These are phyloP conservation scores for Drosophila vallismaia DNA, from an alignment of 2,888 invertebrate species.

Conservation along the genomic window DNA sequence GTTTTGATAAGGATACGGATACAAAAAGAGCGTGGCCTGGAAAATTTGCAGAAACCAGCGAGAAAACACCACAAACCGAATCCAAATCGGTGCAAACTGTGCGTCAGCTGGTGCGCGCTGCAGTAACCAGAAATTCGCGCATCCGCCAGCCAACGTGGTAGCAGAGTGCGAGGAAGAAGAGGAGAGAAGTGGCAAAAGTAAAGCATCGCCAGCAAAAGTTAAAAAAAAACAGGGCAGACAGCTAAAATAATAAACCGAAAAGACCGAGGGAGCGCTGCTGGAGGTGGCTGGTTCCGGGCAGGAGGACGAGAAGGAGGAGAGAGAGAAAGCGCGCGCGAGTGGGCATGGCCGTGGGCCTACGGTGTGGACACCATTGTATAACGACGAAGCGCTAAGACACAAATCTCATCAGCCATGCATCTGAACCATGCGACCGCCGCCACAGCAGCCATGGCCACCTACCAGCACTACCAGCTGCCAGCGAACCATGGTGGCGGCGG, in stretches of 20 bases:
- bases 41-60: constrained; percentile 63
- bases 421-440: constrained; percentile 81
- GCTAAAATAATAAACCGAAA: constrained; percentile 76
- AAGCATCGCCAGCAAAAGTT: constrained; percentile 24
- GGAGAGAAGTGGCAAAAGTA: constrained; percentile 50
- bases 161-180: constrained; percentile 57
- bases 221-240: constrained; percentile 66
- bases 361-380: constrained; percentile 34
- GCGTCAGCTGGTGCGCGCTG: constrained; percentile 55
- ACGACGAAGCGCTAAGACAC: constrained; percentile 49
- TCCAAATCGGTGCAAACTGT: constrained; percentile 61
- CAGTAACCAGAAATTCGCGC: constrained; percentile 38
- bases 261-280: constrained; percentile 43
- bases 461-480: constrained; percentile 81
- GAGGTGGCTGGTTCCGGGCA: constrained; percentile 12
- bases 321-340: constrained; percentile 37
- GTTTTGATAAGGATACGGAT: constrained; percentile 82
- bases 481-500: constrained; percentile 65
- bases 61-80: constrained; percentile 64
- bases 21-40: constrained; percentile 79
- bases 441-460: constrained; percentile 80
- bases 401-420: constrained; percentile 70
- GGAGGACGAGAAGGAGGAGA: constrained; percentile 36
- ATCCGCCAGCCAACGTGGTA: constrained; percentile 65
- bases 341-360: constrained; percentile 25